Evolutionary conservation across 2,113 vertebrate genomes (phyloP).

Genomic region (Micronycteris hirsuta): DNA sequence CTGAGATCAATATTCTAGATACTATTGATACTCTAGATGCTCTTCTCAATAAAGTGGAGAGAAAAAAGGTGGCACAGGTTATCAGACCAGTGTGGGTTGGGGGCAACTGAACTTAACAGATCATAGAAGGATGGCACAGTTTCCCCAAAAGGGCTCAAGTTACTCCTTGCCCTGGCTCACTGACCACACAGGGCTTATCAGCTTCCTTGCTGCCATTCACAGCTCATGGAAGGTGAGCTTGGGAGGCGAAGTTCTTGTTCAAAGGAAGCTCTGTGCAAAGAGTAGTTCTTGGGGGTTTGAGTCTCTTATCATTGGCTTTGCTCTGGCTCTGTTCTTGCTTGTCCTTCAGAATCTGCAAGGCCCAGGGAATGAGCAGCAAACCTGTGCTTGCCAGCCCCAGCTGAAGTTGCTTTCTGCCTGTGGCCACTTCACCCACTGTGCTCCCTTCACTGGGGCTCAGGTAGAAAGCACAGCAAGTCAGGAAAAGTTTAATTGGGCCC

Average conservation of each 20-base stretch:
- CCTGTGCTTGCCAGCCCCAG: neutral
- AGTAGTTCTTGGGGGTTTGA: neutral
- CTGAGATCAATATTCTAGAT: neutral
- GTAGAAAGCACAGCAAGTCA: neutral
- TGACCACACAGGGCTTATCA: neutral
- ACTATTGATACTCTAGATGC: neutral
- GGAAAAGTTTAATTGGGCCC: slow-evolving; percentile 60
- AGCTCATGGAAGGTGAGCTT: neutral
- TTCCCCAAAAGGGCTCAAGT: neutral
- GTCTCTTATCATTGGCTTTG: neutral
- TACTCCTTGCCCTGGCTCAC: neutral
- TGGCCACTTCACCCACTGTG: neutral
- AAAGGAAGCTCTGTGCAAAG: neutral
- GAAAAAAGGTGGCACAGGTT: neutral
- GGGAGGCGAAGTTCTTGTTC: neutral
- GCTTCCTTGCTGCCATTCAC: neutral
- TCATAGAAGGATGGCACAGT: neutral
- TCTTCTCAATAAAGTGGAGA: neutral
- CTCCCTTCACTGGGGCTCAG: neutral
- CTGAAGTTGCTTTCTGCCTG: neutral
- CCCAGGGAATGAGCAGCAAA: neutral
- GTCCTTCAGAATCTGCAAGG: neutral
- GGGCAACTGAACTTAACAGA: neutral
- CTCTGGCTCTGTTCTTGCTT: neutral
- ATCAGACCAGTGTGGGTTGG: neutral